Percentiles rank a stretch among this genome's conserved stretches.
phyloP scores from a whole-genome alignment of 2,797 vertebrate genomes.

The Falco biarmicus region DNA sequence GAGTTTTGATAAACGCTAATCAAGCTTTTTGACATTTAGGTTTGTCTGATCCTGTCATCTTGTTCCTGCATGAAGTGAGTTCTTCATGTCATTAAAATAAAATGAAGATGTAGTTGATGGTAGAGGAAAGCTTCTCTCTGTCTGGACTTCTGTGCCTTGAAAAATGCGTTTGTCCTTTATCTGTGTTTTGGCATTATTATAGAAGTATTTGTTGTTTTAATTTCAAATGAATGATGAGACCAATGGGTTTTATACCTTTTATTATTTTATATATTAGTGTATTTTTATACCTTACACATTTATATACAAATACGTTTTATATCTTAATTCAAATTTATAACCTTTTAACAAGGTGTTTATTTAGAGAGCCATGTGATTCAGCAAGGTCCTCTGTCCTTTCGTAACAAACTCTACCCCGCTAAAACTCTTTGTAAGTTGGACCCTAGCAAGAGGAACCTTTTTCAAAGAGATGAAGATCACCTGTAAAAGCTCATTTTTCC shows the following conservation, averaged over 20 bases:
- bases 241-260: background rate
- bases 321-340: background rate
- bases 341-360: background rate
- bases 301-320: background rate
- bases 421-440: background rate
- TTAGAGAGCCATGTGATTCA: background rate
- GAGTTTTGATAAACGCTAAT: background rate
- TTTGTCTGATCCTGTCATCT: background rate
- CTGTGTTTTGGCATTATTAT: accelerated
- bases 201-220: background rate
- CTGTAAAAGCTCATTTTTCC: background rate
- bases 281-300: background rate
- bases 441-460: background rate
- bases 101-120: background rate
- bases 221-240: background rate
- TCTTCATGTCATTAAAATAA: background rate
- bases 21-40: background rate
- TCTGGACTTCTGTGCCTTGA: background rate
- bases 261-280: background rate
- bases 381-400: background rate
- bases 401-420: background rate
- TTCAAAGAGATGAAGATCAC: background rate
- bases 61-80: background rate
- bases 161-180: background rate
- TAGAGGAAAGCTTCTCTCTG: background rate